Evolutionary conservation across 1,140 invertebrate species (phyloP).

Genomic region (Micrasema longulum): DNA sequence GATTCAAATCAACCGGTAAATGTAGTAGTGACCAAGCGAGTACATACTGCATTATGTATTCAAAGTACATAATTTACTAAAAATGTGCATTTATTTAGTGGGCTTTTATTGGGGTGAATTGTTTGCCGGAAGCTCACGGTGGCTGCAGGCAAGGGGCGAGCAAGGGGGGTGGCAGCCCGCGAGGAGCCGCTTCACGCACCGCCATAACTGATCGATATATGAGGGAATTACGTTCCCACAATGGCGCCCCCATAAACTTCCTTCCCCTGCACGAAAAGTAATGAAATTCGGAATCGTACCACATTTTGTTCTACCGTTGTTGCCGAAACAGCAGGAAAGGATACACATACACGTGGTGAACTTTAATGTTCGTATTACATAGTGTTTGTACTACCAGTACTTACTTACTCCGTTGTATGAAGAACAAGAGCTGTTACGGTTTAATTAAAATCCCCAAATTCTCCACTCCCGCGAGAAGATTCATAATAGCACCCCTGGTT

Average conservation of each 20-base stretch:
- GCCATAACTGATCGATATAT: constrained; percentile 29
- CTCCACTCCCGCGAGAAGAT: no score
- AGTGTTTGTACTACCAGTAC: background rate
- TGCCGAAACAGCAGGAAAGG: constrained; percentile 1
- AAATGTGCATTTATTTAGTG: constrained; percentile 5
- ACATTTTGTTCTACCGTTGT: constrained; percentile 2
- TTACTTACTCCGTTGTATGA: background rate
- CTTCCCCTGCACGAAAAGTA: constrained; percentile 24
- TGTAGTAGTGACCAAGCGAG: no score
- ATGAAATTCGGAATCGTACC: constrained; percentile 19
- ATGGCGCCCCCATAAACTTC: constrained; percentile 29
- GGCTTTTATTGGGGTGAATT: constrained; percentile 28
- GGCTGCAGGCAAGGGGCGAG: background rate
- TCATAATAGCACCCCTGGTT: no score
- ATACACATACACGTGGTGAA: constrained; percentile 4
- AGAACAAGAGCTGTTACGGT: no score
- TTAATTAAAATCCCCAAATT: no score
- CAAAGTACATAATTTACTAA: background rate
- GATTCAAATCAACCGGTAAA: no score
- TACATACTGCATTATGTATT: no score
- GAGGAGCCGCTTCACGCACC: constrained; percentile 24
- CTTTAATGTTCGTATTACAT: background rate
- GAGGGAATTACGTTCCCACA: constrained; percentile 34
- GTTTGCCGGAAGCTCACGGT: constrained; percentile 28
- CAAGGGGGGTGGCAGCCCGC: constrained; percentile 7